Conservation (phyloP, 1,140 invertebrate species). For the Amyelois transitella region DNA sequence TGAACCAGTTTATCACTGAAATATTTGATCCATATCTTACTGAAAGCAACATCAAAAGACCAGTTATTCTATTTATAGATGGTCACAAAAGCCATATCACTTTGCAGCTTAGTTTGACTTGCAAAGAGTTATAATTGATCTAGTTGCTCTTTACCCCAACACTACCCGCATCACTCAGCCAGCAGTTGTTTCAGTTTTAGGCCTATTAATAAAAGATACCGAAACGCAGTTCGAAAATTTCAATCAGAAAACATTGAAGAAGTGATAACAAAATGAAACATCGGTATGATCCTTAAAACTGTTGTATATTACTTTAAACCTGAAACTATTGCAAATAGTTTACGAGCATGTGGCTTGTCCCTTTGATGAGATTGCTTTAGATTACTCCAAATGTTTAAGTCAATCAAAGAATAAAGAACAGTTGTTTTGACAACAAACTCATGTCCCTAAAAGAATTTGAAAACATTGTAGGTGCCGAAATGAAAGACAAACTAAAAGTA, state of each 20-base stretch:
- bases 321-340: too few relatives aligned
- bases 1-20: conserved; percentile 3
- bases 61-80: conserved; percentile 11
- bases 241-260: conserved; percentile 9
- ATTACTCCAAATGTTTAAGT: too few relatives aligned
- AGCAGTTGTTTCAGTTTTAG: conserved; percentile 7
- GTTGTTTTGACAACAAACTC: too few relatives aligned
- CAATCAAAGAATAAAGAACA: too few relatives aligned
- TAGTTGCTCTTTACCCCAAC: conserved; percentile 8
- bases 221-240: conserved; percentile 9
- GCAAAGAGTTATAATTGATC: conserved; percentile 5
- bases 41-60: conserved; percentile 4
- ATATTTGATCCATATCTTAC: conserved; percentile 5
- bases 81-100: conserved; percentile 10
- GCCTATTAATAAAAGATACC: conserved; percentile 3
- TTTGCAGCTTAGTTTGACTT: conserved; percentile 6
- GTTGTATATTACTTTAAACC: too few relatives aligned
- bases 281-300: conserved; percentile 9
- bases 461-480: too few relatives aligned
- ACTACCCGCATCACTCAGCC: conserved; percentile 10
- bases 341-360: too few relatives aligned
- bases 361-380: too few relatives aligned
- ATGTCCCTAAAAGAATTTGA: too few relatives aligned
- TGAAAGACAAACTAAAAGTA: too few relatives aligned
- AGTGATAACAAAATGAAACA: conserved; percentile 8